Conservation (phyloP, 2,113 vertebrate species). For the Amazona guildingii region DNA sequence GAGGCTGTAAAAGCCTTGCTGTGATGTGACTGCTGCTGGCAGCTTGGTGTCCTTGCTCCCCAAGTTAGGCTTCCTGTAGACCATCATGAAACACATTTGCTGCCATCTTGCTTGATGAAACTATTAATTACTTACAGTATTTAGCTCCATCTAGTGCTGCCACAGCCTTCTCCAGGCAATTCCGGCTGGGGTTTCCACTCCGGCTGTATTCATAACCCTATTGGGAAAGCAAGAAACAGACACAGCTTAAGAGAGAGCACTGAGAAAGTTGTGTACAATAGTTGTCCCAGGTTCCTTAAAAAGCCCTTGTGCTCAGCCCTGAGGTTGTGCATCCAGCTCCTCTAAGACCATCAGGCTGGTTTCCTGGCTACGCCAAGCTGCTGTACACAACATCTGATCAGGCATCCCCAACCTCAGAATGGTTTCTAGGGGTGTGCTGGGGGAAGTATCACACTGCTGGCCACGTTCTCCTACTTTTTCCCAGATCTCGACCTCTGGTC, state of each 20-base stretch:
- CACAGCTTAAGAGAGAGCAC: neutral
- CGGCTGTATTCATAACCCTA: constrained; percentile 91
- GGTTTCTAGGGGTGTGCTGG: neutral
- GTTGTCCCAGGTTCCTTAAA: neutral
- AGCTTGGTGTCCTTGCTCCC: neutral
- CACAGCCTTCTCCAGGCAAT: constrained; percentile 87
- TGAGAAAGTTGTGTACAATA: neutral
- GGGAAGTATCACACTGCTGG: neutral
- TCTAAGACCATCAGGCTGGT: neutral
- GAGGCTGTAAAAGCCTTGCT: neutral
- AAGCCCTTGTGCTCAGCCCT: neutral
- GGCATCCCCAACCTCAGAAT: neutral
- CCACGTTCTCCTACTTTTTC: neutral
- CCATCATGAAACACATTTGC: neutral
- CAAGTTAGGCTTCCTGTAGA: fast-evolving
- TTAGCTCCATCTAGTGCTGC: constrained; percentile 90
- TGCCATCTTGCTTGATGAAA: neutral
- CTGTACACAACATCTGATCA: neutral
- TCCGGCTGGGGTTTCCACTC: constrained; percentile 91
- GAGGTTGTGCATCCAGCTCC: neutral
- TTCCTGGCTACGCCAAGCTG: neutral
- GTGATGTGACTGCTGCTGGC: neutral
- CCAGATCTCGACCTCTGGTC: neutral
- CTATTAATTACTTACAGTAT: constrained; percentile 78
- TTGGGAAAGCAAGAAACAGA: neutral